Conservation (phyloP, 2,888 invertebrate species). For the Leucozona laternaria region DNA sequence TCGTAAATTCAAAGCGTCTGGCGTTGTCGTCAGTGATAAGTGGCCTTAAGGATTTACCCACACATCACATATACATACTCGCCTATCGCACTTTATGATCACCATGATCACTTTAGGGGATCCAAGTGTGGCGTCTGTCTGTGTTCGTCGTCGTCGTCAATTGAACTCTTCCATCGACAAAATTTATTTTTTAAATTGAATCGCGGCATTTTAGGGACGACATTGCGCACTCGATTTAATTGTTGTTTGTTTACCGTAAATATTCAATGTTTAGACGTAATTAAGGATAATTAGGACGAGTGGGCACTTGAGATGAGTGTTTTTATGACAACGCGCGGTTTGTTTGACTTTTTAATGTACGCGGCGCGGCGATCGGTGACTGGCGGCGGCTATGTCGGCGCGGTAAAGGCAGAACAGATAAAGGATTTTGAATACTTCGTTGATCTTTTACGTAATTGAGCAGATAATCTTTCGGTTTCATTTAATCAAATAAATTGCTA, state of each 20-base stretch:
- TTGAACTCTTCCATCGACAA: conserved; percentile 54
- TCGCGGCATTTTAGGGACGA: conserved; percentile 18
- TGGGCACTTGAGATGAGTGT: conserved; percentile 37
- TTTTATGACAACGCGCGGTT: conserved; percentile 63
- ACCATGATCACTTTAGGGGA: conserved; percentile 39
- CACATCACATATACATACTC: neutral
- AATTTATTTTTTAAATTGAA: conserved; percentile 64
- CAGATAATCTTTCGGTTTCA: conserved; percentile 35
- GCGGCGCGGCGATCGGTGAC: neutral
- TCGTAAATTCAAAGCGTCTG: conserved; percentile 58
- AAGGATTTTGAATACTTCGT: conserved; percentile 28
- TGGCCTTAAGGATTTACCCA: conserved; percentile 57
- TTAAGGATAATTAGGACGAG: conserved; percentile 71
- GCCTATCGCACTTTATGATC: conserved; percentile 46
- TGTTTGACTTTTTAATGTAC: conserved; percentile 50
- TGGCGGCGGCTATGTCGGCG: neutral
- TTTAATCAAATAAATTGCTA: conserved; percentile 45
- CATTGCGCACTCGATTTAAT: conserved; percentile 64
- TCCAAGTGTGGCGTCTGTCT: conserved; percentile 58
- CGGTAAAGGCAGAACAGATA: neutral
- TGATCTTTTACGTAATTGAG: conserved; percentile 58
- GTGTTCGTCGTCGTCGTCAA: conserved; percentile 46
- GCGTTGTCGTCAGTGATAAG: conserved; percentile 51
- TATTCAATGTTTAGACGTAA: conserved; percentile 64
- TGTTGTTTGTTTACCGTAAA: conserved; percentile 70